phyloP scores from a whole-genome alignment of 1,140 invertebrate species.

The Cotesia glomerata region DNA sequence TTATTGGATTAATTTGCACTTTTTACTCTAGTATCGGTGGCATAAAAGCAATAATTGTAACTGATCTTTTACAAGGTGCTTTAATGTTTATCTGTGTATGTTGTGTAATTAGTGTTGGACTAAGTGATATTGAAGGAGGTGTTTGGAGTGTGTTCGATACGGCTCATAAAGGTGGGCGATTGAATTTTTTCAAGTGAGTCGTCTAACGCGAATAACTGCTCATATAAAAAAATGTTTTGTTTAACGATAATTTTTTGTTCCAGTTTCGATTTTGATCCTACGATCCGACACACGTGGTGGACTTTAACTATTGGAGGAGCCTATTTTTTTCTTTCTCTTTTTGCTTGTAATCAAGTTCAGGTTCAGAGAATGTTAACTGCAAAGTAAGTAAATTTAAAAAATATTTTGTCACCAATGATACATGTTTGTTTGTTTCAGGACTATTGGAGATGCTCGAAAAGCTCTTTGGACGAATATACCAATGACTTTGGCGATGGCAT shows the following conservation, averaged over 20 bases:
- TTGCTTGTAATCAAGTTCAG: conserved; percentile 80
- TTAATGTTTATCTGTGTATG: conserved; percentile 74
- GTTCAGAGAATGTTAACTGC: conserved; percentile 57
- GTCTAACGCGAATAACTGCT: neutral
- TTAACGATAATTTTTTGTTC: neutral
- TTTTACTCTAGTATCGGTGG: conserved; percentile 89
- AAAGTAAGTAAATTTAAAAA: conserved; percentile 45
- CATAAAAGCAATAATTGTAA: conserved; percentile 88
- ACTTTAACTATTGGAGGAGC: conserved; percentile 74
- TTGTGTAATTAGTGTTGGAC: conserved; percentile 55
- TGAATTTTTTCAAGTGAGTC: conserved; percentile 51
- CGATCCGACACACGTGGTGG: conserved; percentile 77
- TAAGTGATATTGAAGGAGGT: conserved; percentile 72
- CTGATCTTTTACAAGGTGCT: conserved; percentile 83
- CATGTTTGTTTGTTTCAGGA: conserved; percentile 66
- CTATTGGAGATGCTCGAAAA: conserved; percentile 68
- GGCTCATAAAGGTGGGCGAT: conserved; percentile 64
- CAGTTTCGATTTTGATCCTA: conserved; percentile 72
- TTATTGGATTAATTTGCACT: conserved; percentile 82
- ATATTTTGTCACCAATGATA: conserved; percentile 64
- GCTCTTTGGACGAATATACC: conserved; percentile 73
- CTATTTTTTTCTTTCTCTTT: conserved; percentile 76
- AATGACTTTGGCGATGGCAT: conserved; percentile 68
- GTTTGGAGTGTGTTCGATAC: conserved; percentile 70
- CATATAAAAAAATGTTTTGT: too few relatives aligned